phyloP scores from a whole-genome alignment of 2,888 invertebrate genomes.

The Napeogenes sylphis region DNA sequence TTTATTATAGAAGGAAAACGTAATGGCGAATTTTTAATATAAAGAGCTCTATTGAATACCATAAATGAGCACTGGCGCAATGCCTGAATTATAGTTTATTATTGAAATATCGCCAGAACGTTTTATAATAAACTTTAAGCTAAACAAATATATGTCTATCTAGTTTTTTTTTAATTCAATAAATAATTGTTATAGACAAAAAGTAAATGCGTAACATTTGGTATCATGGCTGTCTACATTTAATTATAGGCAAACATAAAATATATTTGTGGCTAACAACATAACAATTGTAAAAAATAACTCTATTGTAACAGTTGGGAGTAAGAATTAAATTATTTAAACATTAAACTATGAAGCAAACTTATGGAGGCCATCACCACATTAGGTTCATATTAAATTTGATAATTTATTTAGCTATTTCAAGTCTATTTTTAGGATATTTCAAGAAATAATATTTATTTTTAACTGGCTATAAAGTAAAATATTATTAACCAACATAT shows the following conservation, averaged over 20 bases:
- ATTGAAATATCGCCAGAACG: conserved; percentile 35
- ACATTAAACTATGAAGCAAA: conserved; percentile 2
- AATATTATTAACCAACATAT: no score
- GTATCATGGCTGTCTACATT: conserved; percentile 39
- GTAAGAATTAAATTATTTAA: conserved; percentile 4
- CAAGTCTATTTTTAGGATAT: neutral
- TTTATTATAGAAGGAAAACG: conserved; percentile 43
- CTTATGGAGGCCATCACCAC: neutral
- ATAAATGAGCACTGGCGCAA: neutral
- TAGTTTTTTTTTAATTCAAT: conserved; percentile 31
- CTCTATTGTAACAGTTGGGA: conserved; percentile 29
- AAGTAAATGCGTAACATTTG: conserved; percentile 62
- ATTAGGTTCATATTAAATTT: neutral
- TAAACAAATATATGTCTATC: conserved; percentile 34
- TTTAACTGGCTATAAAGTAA: no score
- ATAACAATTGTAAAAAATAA: conserved; percentile 33
- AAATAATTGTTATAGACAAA: conserved; percentile 35
- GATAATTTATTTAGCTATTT: neutral
- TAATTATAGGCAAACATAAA: conserved; percentile 27
- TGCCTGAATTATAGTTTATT: conserved; percentile 2
- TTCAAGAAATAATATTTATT: neutral
- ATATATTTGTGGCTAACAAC: conserved; percentile 30
- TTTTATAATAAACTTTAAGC: conserved; percentile 30
- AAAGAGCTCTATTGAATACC: neutral
- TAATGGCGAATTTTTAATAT: conserved; percentile 37